Conservation (phyloP, 2,797 vertebrate genomes). For the Smutsia temminckii region DNA sequence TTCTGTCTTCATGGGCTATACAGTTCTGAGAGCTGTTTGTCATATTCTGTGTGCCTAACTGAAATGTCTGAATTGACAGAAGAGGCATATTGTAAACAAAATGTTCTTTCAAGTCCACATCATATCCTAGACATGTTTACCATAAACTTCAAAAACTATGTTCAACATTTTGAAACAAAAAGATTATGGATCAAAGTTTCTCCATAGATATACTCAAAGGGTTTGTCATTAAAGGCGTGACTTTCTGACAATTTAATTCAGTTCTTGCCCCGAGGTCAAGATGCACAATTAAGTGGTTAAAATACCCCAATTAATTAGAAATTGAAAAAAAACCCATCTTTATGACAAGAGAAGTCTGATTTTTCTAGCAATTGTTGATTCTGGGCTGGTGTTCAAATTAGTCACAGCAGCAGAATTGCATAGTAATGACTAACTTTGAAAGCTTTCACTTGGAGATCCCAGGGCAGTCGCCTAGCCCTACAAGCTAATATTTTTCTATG, state of each 20-base stretch:
- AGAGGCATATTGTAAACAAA: conserved; percentile 64
- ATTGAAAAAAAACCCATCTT: conserved; percentile 46
- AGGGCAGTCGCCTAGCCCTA: conserved; percentile 65
- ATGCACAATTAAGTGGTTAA: conserved; percentile 16
- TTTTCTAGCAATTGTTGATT: conserved; percentile 61
- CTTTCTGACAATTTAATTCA: conserved; percentile 31
- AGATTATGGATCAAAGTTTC: neutral
- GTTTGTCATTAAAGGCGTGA: neutral
- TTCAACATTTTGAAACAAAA: conserved; percentile 49
- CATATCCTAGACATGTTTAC: conserved; percentile 52
- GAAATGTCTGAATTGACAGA: conserved; percentile 47
- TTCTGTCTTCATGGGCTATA: conserved; percentile 22
- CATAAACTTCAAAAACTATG: conserved; percentile 67
- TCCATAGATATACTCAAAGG: neutral
- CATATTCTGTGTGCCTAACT: conserved; percentile 30
- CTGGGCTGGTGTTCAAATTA: neutral
- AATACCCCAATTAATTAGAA: conserved; percentile 56
- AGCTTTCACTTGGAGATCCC: conserved; percentile 70
- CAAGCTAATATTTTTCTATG: neutral
- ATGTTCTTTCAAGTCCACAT: conserved; percentile 62
- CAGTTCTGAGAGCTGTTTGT: conserved; percentile 45
- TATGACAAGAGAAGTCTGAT: conserved; percentile 68
- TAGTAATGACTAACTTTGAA: conserved; percentile 71
- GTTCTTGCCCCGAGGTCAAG: conserved; percentile 30
- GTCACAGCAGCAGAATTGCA: conserved; percentile 45